A percentile compares a stretch with the other conserved stretches of the same genome.
phyloP scores from a whole-genome alignment of 2,888 invertebrate species.

The Agonopterix subpropinquella region DNA sequence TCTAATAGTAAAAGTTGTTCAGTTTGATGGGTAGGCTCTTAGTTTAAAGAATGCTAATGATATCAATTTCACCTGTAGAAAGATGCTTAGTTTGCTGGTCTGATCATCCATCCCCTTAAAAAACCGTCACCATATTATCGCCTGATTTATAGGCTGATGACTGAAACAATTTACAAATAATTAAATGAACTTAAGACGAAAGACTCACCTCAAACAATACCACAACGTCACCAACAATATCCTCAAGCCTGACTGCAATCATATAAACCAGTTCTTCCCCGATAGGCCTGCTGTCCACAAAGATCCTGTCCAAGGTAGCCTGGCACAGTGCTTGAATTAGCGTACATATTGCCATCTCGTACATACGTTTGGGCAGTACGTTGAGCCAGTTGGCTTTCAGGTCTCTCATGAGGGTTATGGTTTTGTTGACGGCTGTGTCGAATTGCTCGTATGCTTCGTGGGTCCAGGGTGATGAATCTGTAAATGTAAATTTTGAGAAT shows the following conservation, averaged over 20 bases:
- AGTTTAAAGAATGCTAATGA: too few relatives aligned
- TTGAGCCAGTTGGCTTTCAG: conserved; percentile 44
- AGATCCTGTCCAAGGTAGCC: conserved; percentile 41
- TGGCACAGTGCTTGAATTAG: conserved; percentile 47
- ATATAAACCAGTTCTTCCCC: conserved; percentile 51
- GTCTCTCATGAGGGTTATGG: conserved; percentile 41
- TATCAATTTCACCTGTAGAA: too few relatives aligned
- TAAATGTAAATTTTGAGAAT: conserved; percentile 8
- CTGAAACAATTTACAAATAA: too few relatives aligned
- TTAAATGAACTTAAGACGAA: neutral
- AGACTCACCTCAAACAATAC: conserved; percentile 49
- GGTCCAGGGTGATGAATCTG: conserved; percentile 44
- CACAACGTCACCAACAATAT: conserved; percentile 31
- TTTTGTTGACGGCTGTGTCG: conserved; percentile 48
- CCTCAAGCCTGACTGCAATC: conserved; percentile 45
- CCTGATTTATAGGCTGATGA: too few relatives aligned
- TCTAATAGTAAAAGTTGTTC: too few relatives aligned
- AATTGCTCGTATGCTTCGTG: conserved; percentile 47
- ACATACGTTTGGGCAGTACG: conserved; percentile 52
- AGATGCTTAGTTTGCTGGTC: too few relatives aligned
- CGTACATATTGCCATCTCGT: conserved; percentile 49
- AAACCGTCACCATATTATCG: too few relatives aligned
- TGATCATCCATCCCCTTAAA: too few relatives aligned
- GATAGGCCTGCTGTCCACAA: conserved; percentile 41
- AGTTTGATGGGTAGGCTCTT: too few relatives aligned